A percentile compares a stretch with the other conserved stretches of the same genome.
phyloP scores from a whole-genome alignment of 2,113 vertebrate species.

The Phyllostomus discolor region DNA sequence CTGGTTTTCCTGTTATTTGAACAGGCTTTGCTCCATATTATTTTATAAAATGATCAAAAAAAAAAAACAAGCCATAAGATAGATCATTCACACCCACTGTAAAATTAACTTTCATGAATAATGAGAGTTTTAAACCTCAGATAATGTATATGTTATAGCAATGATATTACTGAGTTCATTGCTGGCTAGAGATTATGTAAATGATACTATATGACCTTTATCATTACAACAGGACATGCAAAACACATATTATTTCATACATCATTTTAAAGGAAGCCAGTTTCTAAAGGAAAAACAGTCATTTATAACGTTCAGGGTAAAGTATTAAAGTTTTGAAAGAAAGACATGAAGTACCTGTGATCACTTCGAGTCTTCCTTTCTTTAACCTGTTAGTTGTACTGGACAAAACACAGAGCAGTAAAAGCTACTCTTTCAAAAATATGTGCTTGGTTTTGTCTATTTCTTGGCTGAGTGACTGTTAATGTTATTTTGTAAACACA shows the following conservation, averaged over 20 bases:
- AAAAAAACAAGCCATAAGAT: conserved; percentile 82
- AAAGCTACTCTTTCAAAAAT: conserved; percentile 34
- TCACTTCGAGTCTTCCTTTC: conserved; percentile 75
- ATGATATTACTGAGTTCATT: conserved; percentile 86
- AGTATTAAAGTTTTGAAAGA: conserved; percentile 87
- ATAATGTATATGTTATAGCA: conserved; percentile 87
- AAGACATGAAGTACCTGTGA: conserved; percentile 79
- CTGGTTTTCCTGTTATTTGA: conserved; percentile 86
- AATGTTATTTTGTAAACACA: not conserved
- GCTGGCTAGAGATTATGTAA: conserved; percentile 90
- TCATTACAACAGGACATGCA: conserved; percentile 88
- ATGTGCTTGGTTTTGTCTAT: not conserved
- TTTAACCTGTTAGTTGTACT: conserved; percentile 79
- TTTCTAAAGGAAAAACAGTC: conserved; percentile 86
- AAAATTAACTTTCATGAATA: conserved; percentile 93
- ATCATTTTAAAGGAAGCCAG: conserved; percentile 89
- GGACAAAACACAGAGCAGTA: conserved; percentile 43
- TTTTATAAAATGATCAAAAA: conserved; percentile 88
- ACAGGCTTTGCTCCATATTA: conserved; percentile 87
- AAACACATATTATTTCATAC: conserved; percentile 92
- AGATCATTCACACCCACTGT: conserved; percentile 89
- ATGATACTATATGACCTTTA: conserved; percentile 95
- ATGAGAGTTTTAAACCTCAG: conserved; percentile 87
- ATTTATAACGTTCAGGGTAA: conserved; percentile 89
- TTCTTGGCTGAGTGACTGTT: not conserved